A percentile compares a stretch with the other conserved stretches of the same genome.
phyloP scores from a whole-genome alignment of 2,888 invertebrate genomes.

The Rhagium mordax region DNA sequence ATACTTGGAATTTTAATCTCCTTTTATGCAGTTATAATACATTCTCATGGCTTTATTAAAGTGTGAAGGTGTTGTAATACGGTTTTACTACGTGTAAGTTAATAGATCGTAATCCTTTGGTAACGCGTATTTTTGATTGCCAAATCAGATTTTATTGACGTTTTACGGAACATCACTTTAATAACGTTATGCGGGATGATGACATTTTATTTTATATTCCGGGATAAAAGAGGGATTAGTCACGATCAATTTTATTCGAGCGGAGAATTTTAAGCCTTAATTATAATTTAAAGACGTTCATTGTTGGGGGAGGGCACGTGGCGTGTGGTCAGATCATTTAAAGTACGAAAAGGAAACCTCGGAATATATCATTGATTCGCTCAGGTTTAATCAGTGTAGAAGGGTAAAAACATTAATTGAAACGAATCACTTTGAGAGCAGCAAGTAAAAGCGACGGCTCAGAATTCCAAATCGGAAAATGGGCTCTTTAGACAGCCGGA shows the following conservation, averaged over 20 bases:
- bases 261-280: constrained; percentile 2
- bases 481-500: constrained; percentile 57
- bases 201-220: constrained; percentile 38
- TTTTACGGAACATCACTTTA: not conserved
- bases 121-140: constrained; percentile 11
- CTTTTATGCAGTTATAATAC: constrained; percentile 27
- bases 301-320: constrained; percentile 19
- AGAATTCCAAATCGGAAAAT: constrained; percentile 57
- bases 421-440: constrained; percentile 58
- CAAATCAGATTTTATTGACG: constrained; percentile 24
- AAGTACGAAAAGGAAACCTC: constrained; percentile 30
- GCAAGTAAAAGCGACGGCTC: constrained; percentile 52
- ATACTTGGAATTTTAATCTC: constrained; percentile 33
- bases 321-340: constrained; percentile 27
- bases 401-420: constrained; percentile 61
- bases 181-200: constrained; percentile 11
- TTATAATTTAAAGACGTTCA: constrained; percentile 5
- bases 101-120: constrained; percentile 23
- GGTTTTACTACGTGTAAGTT: constrained; percentile 27
- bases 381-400: constrained; percentile 55
- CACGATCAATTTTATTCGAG: constrained; percentile 10
- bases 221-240: constrained; percentile 26
- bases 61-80: constrained; percentile 34
- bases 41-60: constrained; percentile 33
- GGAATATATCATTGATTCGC: constrained; percentile 46